Evolutionary conservation across 1,140 invertebrate species (phyloP), one percentile per base, ranked within the genome.

Genomic region (Oryzaephilus surinamensis): DNA sequence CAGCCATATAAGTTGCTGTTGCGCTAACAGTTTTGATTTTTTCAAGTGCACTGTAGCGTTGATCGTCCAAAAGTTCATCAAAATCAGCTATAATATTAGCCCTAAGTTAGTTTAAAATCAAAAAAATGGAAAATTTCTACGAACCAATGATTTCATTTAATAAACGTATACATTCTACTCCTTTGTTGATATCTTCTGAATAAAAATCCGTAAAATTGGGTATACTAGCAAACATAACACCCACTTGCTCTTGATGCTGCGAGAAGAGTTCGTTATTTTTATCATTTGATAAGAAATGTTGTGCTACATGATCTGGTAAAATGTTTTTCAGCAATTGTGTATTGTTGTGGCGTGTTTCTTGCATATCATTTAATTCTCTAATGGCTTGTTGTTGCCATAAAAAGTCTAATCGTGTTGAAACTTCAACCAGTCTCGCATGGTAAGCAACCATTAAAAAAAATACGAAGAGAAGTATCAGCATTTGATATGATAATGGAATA

Each of bases 151-250:
- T 98, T 71, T 99, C 96, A 69, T 99, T 99, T 12, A 99, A 73
- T 19, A 99, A 74, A 39, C 94, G 71, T 57, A 99, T 95, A 66
- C 94, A 98, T 59, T 97, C 96, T 57, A 97, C 81, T 26, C 95
- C 96, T 59, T 93, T 90, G 63, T 92, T 93, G 28, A 94, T 84
- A 62, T 94, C 91, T 65, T 98, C 93, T 1, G 91, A 95, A 71
- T 97, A 98, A 63, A 98, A 98, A 60, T 97, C 91, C 20, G 92
- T 93, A 62, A 98, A 98, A 67, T 98, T 98, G 2, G 95, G 91
- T 43, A 98, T 96, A 24, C 90, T 94, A 6, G 93, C 95, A 63
- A 98, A 98, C 77, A 98, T 85, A 0, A 98, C 93, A 2, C 90
- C 93, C 17, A 96, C 92, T 61, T 88, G 83, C 43, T 87, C 79